Evolutionary conservation across 2,113 vertebrate genomes (phyloP).

Genomic region (Grammomys dolichurus): DNA sequence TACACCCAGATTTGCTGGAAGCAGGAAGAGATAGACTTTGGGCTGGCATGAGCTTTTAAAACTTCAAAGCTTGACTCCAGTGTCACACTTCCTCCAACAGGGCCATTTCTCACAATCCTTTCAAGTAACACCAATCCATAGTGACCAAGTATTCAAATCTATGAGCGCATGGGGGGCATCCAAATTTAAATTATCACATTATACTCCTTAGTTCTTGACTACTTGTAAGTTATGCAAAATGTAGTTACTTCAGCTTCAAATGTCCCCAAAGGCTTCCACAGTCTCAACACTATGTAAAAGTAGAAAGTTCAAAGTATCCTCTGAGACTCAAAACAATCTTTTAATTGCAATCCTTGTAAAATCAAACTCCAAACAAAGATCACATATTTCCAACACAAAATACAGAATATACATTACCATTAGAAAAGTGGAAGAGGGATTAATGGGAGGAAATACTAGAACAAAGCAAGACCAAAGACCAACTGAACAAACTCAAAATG

Average conservation of each 20-base stretch:
- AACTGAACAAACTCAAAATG: neutral
- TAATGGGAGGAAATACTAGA: neutral
- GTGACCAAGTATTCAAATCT: neutral
- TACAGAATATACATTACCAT: neutral
- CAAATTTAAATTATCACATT: neutral
- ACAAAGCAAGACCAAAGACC: neutral
- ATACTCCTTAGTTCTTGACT: neutral
- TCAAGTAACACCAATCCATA: neutral
- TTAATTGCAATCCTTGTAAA: neutral
- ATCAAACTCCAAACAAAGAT: neutral
- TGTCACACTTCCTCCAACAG: neutral
- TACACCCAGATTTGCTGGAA: neutral
- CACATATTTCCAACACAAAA: neutral
- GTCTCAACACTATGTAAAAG: neutral
- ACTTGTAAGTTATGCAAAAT: neutral
- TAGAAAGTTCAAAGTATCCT: neutral
- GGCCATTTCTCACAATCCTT: neutral
- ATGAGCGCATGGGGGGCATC: accelerated
- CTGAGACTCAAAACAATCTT: neutral
- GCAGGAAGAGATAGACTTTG: neutral
- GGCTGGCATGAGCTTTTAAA: neutral
- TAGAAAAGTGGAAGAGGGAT: neutral
- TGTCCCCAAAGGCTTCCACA: neutral
- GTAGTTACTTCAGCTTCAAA: neutral
- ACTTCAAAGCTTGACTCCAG: neutral